Evolutionary conservation across 2,888 invertebrate genomes (phyloP).

Genomic region (Andrena dorsata): DNA sequence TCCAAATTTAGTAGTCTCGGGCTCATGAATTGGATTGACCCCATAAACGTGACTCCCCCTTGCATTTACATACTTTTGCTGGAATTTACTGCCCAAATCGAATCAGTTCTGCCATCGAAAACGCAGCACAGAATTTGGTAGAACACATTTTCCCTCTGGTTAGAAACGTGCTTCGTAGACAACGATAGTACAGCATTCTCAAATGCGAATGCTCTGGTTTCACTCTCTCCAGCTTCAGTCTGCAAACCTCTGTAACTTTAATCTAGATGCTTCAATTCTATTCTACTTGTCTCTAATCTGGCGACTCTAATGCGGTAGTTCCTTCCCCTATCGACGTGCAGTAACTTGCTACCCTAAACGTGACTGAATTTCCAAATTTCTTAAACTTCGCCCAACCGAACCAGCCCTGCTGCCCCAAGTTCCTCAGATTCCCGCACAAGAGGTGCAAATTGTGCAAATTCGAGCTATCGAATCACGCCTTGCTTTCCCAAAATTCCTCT

Average conservation of each 20-base stretch:
- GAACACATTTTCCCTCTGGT: not conserved
- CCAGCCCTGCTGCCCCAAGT: not conserved
- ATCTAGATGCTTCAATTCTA: too few relatives aligned
- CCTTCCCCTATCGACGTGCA: too few relatives aligned
- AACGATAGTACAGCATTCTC: too few relatives aligned
- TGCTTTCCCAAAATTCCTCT: not conserved
- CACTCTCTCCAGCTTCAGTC: too few relatives aligned
- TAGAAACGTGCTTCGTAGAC: too few relatives aligned
- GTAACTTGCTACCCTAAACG: too few relatives aligned
- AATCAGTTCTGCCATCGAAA: conserved; percentile 3
- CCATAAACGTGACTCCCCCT: conserved; percentile 32
- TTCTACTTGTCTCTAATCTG: too few relatives aligned
- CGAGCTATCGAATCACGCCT: not conserved
- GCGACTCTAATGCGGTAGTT: too few relatives aligned
- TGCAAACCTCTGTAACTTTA: too few relatives aligned
- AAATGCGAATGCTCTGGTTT: too few relatives aligned
- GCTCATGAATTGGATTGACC: conserved; percentile 45
- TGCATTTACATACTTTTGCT: conserved; percentile 37
- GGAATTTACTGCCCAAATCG: conserved; percentile 22
- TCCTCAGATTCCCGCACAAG: not conserved
- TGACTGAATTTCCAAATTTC: not conserved
- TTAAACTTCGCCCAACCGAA: not conserved
- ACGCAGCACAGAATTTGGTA: not conserved
- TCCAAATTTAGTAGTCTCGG: conserved; percentile 27
- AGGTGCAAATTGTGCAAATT: not conserved